phyloP scores from a whole-genome alignment of 2,888 invertebrate species.

The Caenorhabditis uteleia region DNA sequence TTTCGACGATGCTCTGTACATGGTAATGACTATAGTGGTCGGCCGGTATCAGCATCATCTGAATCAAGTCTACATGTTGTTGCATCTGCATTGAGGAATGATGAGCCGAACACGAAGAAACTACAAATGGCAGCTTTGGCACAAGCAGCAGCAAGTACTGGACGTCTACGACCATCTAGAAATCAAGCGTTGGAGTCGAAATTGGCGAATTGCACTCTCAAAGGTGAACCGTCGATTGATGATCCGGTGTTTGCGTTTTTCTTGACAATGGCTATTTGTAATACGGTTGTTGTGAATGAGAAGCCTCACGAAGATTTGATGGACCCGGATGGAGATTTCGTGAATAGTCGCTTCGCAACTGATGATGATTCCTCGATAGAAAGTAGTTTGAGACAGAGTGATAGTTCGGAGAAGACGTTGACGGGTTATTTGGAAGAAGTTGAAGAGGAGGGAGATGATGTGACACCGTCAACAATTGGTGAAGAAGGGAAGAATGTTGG shows the following conservation, averaged over 20 bases:
- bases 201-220: conserved; percentile 12
- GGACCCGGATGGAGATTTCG: conserved; percentile 51
- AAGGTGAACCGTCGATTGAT: conserved; percentile 23
- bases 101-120: conserved; percentile 20
- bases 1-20: conserved; percentile 88
- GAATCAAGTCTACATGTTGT: conserved; percentile 24
- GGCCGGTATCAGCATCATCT: conserved; percentile 7
- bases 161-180: conserved; percentile 27
- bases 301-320: conserved; percentile 77
- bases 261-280: conserved; percentile 88
- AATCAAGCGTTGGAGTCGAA: conserved; percentile 28
- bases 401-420: background rate
- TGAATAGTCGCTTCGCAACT: conserved; percentile 36
- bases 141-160: conserved; percentile 30
- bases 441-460: conserved; percentile 17
- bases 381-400: conserved; percentile 6
- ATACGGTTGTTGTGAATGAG: conserved; percentile 86
- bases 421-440: conserved; percentile 24
- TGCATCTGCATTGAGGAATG: conserved; percentile 15
- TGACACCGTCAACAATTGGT: background rate
- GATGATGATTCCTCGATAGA: conserved; percentile 19
- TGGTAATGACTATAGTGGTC: conserved; percentile 80
- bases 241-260: conserved; percentile 76
- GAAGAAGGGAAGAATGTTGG: background rate
- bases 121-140: conserved; percentile 33